Evolutionary conservation across 2,888 invertebrate genomes (phyloP).

Genomic region (Drosophila kanekoi): DNA sequence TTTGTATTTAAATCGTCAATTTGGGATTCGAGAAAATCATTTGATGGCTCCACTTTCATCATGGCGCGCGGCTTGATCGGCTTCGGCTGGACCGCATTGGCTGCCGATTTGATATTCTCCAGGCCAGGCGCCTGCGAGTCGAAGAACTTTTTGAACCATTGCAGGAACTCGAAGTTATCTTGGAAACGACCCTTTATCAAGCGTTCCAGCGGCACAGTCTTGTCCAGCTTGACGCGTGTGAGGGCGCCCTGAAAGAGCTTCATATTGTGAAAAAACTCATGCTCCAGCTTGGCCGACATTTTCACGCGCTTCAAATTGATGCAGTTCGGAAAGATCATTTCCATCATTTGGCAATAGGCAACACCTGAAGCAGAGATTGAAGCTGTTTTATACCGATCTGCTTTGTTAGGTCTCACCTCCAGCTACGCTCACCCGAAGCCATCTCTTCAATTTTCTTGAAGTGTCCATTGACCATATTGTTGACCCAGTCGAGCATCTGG

Average conservation of each 20-base stretch:
- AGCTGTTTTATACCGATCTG: neutral
- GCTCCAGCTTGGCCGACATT: constrained; percentile 98
- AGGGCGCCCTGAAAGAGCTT: constrained; percentile 98
- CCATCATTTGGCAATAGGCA: constrained; percentile 99
- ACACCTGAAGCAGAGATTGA: constrained; percentile 88
- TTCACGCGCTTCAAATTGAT: constrained; percentile 96
- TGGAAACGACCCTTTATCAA: constrained; percentile 99
- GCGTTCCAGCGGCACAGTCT: constrained; percentile 86
- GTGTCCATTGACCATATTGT: constrained; percentile 95
- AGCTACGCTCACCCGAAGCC: constrained; percentile 88
- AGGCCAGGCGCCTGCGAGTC: constrained; percentile 97
- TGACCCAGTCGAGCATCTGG: constrained; percentile 99
- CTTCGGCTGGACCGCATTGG: constrained; percentile 52
- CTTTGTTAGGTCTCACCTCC: no score
- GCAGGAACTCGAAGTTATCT: constrained; percentile 99
- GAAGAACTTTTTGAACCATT: constrained; percentile 99
- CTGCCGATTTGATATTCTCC: constrained; percentile 85
- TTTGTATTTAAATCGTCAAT: constrained; percentile 17
- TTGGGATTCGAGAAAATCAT: constrained; percentile 14
- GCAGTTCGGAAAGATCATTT: constrained; percentile 96
- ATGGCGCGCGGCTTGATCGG: constrained; percentile 48
- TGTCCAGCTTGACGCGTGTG: constrained; percentile 98
- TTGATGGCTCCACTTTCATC: constrained; percentile 27
- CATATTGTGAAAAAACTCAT: constrained; percentile 99
- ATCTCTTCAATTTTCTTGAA: constrained; percentile 98